A percentile compares a stretch with the other conserved stretches of the same genome.
Conservation (phyloP, 2,797 vertebrate species). For the Pitangus sulphuratus region DNA sequence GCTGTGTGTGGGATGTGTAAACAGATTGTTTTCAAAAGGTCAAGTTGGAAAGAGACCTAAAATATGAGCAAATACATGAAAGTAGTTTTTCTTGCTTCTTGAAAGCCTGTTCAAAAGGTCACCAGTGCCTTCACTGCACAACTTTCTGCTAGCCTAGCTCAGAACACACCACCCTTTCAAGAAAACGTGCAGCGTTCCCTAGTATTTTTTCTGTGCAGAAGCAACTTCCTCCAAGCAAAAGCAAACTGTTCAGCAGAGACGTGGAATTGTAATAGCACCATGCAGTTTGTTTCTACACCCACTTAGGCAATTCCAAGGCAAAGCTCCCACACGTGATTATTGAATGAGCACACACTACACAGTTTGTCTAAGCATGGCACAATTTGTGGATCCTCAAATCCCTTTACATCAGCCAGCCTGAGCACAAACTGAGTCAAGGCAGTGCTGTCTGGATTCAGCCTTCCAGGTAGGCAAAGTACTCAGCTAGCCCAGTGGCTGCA, state of each 20-base stretch:
- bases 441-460: neutral
- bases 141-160: neutral
- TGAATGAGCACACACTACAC: neutral
- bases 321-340: neutral
- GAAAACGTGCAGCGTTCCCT: neutral
- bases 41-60: neutral
- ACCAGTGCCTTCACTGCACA: neutral
- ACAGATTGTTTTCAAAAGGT: conserved; percentile 33
- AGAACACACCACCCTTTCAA: neutral
- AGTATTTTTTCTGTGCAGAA: neutral
- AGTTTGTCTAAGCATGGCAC: neutral
- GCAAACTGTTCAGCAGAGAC: neutral
- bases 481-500: neutral
- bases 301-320: neutral
- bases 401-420: neutral
- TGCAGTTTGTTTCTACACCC: neutral
- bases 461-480: neutral
- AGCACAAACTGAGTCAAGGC: neutral
- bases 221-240: neutral
- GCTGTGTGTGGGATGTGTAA: neutral
- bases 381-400: neutral
- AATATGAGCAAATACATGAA: neutral
- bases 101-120: neutral
- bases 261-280: neutral
- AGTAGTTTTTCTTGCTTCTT: neutral